Conservation (phyloP, 2,797 vertebrate species). For the Pachyuromys duprasi region DNA sequence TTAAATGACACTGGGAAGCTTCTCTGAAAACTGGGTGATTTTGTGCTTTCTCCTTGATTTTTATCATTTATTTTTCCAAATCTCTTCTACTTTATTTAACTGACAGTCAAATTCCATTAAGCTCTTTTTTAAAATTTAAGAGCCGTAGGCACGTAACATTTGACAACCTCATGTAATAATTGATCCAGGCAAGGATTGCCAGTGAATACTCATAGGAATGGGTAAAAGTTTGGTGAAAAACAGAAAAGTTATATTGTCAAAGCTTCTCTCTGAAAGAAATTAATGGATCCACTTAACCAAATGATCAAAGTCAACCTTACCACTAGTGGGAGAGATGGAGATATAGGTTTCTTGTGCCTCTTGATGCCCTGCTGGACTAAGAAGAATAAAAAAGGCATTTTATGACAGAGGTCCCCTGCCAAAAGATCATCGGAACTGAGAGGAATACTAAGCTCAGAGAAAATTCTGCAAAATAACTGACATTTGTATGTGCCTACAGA, state of each 20-base stretch:
- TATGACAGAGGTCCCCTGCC: no score
- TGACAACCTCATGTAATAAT: not conserved
- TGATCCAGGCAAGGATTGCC: not conserved
- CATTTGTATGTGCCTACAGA: not conserved
- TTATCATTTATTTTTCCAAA: not conserved
- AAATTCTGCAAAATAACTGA: not conserved
- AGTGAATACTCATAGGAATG: not conserved
- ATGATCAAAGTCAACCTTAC: not conserved
- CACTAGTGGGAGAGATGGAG: not conserved
- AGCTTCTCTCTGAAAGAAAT: not conserved
- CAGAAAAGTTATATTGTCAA: not conserved
- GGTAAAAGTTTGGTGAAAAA: not conserved
- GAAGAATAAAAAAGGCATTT: not conserved
- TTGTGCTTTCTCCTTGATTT: not conserved
- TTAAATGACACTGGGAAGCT: not conserved
- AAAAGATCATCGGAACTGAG: not conserved
- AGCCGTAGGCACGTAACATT: not conserved
- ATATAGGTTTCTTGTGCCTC: no score
- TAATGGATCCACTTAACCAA: not conserved
- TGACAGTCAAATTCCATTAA: not conserved
- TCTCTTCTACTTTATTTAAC: not conserved
- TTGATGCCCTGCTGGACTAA: not conserved
- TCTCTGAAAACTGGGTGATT: not conserved
- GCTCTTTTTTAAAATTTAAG: not conserved
- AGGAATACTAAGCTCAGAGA: not conserved